phyloP scores from a whole-genome alignment of 2,888 invertebrate species.

The Drosophila demipolita region DNA sequence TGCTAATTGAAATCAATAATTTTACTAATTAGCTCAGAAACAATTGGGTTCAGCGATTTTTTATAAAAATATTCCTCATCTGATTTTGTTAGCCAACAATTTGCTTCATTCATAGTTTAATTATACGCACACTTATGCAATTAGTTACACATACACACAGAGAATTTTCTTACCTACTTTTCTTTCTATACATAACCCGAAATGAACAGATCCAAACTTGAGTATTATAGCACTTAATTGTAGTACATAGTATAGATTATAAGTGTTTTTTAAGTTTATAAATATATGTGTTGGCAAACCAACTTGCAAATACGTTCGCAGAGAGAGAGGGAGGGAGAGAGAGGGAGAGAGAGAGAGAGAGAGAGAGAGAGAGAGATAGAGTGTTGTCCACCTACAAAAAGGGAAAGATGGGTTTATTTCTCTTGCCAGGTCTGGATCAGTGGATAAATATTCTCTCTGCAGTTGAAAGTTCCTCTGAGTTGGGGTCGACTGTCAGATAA shows the following conservation, averaged over 20 bases:
- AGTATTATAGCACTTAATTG: conserved; percentile 61
- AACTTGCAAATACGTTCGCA: not conserved
- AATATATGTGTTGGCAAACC: conserved; percentile 17
- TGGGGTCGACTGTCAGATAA: not conserved
- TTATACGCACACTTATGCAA: conserved; percentile 16
- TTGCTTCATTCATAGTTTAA: conserved; percentile 22
- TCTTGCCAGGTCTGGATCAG: not conserved
- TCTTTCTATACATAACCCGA: conserved; percentile 42
- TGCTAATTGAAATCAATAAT: conserved; percentile 9
- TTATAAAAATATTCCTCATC: conserved; percentile 54
- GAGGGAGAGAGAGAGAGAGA: not conserved
- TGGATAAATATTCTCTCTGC: not conserved
- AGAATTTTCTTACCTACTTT: conserved; percentile 39
- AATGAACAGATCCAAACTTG: conserved; percentile 52
- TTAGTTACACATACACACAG: conserved; percentile 15
- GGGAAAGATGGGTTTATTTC: not conserved
- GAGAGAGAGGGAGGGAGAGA: not conserved
- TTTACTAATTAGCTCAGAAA: conserved; percentile 3
- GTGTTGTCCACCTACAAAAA: not conserved
- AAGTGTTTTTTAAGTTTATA: conserved; percentile 14
- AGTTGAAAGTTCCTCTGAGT: not conserved
- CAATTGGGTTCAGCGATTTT: conserved; percentile 13
- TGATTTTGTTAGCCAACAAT: conserved; percentile 30
- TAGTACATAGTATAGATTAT: conserved; percentile 46
- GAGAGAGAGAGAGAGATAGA: not conserved